These are phyloP conservation scores for Apodemus speciosus DNA, from an alignment of 2,113 vertebrate genomes.

Conservation along the genomic window DNA sequence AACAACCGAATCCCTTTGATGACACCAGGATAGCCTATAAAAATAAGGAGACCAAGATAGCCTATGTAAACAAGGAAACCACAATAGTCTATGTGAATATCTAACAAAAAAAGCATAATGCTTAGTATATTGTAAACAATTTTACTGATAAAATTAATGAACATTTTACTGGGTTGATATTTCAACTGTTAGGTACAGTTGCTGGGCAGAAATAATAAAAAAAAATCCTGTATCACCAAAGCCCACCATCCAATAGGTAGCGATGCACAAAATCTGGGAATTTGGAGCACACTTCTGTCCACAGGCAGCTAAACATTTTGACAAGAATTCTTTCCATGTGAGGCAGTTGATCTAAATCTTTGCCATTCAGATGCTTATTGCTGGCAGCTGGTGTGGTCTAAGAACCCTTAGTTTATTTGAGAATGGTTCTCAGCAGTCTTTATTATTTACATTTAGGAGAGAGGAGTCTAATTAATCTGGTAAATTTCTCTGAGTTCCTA, in stretches of 20 bases:
- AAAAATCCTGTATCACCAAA: neutral
- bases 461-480: neutral
- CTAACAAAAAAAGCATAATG: no score
- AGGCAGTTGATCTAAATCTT: neutral
- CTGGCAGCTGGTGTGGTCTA: neutral
- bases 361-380: neutral
- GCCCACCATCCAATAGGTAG: fast-evolving
- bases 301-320: neutral
- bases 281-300: neutral
- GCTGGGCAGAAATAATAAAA: neutral
- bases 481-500: neutral
- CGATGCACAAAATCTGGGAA: neutral
- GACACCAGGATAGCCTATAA: no score
- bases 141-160: neutral
- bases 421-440: neutral
- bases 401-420: neutral
- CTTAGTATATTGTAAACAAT: no score
- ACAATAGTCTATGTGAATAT: no score
- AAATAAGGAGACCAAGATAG: no score
- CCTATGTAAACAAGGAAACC: no score
- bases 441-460: neutral
- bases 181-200: neutral
- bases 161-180: neutral
- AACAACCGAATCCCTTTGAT: no score
- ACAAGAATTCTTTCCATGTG: neutral